Evolutionary conservation across 2,113 vertebrate genomes (phyloP).

Genomic region (Thunnus maccoyii): DNA sequence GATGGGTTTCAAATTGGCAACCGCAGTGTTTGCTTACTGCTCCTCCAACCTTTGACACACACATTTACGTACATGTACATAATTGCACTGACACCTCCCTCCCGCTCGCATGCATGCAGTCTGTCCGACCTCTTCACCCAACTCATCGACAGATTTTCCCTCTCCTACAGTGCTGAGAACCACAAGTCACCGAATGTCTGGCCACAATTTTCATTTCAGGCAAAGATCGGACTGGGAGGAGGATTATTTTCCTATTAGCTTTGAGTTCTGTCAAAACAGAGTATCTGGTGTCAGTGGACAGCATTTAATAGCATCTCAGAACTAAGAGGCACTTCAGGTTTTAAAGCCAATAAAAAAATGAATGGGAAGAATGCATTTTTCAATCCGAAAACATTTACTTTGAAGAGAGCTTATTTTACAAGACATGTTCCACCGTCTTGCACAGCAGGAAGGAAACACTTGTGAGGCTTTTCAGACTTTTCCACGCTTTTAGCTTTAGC

Average conservation of each 20-base stretch:
- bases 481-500: constrained; percentile 1
- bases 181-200: constrained; percentile 55
- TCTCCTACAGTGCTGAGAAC: constrained; percentile 43
- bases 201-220: constrained; percentile 59
- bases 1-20: constrained; percentile 2
- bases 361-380: not conserved
- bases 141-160: constrained; percentile 37
- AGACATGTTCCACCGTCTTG: constrained; percentile 16
- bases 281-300: constrained; percentile 63
- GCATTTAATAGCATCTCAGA: constrained; percentile 39
- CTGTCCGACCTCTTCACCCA: constrained; percentile 18
- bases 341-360: not conserved
- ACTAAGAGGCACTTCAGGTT: constrained; percentile 31
- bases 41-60: constrained; percentile 22
- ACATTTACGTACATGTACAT: not conserved
- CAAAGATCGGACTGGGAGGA: constrained; percentile 30
- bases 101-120: not conserved
- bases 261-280: constrained; percentile 70
- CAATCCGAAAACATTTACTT: constrained; percentile 5
- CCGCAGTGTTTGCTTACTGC: constrained; percentile 9
- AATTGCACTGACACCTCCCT: constrained; percentile 1
- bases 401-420: constrained; percentile 33
- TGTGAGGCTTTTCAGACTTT: not conserved
- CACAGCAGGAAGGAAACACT: constrained; percentile 40
- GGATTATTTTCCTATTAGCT: constrained; percentile 72